Base-by-base conservation (phyloP, 2,113 vertebrate genomes). In the Colinus virginianus region DNA sequence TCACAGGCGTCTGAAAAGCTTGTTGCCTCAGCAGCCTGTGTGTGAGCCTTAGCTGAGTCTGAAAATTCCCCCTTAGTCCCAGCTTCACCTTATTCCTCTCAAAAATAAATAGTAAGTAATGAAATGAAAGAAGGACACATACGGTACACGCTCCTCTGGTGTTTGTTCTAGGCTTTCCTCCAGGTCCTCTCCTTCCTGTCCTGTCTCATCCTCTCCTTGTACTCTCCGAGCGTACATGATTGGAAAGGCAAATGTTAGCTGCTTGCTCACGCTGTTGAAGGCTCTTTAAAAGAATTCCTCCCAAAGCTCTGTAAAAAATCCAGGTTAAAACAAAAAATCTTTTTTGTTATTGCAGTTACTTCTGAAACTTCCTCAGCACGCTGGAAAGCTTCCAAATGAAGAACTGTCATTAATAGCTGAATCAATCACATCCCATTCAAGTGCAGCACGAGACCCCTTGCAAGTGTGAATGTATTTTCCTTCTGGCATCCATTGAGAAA, bases 351-450 rank as follows among this genome's bases (percentile, higher is more conserved):
- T 69, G 22, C 11, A 30, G 51, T 30, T 53, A 53, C 51, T 53
- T 28, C 26, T 7, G 51, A 89, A 25, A n/a, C 59, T 92, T 40
- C 38, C 32, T 72, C 49, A 78, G 63, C 58, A 64, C 2, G 1
- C 58, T 89, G 90, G 84, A 94, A 93, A 95, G 82, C 2, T 1
- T 90, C 78, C 84, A 96, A 66, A 90, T n/a, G 90, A 89, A 78
- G 84, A 94, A 81, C 53, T 79, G 67, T 70, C 92, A 95, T 92
- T 95, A 95, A 90, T 69, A 93, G 74, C 70, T 76, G 21, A 66
- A 93, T 28, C 87, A 94, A 94, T 92, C 59, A 42, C 62, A 77
- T 58, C n/a, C 38, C 74, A 32, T 88, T 74, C 63, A 88, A 83
- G 0, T 0, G 63, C 58, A 90, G 55, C 55, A 76, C 49, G 40